Evolutionary conservation across 2,113 vertebrate genomes (phyloP).

Genomic region (Columba janthina): DNA sequence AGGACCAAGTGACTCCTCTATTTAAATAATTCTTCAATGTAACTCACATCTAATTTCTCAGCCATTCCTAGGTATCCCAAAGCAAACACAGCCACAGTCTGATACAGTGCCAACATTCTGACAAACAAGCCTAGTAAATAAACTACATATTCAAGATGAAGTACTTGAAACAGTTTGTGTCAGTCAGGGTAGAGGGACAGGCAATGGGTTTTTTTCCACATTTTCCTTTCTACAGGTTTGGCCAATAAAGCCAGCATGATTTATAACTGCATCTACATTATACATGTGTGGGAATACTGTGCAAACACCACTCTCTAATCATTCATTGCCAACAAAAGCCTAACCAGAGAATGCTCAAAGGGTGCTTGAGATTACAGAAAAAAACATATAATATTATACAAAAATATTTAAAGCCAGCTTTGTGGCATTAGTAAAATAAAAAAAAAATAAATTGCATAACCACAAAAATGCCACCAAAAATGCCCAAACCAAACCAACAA

Average conservation of each 20-base stretch:
- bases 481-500: background rate
- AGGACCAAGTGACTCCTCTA: background rate
- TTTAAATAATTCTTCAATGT: background rate
- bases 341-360: background rate
- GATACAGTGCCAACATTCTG: background rate
- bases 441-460: no score
- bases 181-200: background rate
- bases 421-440: background rate
- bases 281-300: rapidly evolving
- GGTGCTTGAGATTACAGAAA: background rate
- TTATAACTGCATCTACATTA: background rate
- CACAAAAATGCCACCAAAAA: no score
- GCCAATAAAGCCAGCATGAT: background rate
- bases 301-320: background rate
- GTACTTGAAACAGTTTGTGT: background rate
- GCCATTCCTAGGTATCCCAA: background rate
- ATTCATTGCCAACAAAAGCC: background rate
- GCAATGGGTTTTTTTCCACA: rapidly evolving
- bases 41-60: background rate
- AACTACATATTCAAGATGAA: background rate
- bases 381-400: background rate
- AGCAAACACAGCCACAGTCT: background rate
- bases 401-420: background rate
- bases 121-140: background rate
- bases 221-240: background rate